phyloP scores from a whole-genome alignment of 2,888 invertebrate species.

The Lithophane leautieri region DNA sequence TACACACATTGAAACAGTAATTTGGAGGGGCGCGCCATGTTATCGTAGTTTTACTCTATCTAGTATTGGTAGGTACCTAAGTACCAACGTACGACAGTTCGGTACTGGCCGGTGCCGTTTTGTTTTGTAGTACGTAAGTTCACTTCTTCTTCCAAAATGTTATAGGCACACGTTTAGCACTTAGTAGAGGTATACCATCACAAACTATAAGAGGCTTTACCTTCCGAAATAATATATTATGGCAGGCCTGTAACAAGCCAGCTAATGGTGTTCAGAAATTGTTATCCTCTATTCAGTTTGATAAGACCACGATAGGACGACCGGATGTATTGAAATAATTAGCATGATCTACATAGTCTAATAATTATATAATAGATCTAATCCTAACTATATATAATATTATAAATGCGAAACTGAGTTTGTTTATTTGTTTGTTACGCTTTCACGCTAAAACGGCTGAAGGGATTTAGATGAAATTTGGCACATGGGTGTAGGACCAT shows the following conservation, averaged over 20 bases:
- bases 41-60: too few species aligned
- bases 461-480: too few species aligned
- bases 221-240: constrained; percentile 1
- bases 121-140: background rate
- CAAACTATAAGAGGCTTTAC: background rate
- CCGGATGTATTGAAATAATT: too few species aligned
- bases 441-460: too few species aligned
- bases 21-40: too few species aligned
- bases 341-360: too few species aligned
- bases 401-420: too few species aligned
- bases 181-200: background rate
- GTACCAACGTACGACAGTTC: background rate
- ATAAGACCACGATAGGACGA: background rate
- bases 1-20: too few species aligned
- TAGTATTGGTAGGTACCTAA: background rate
- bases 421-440: too few species aligned
- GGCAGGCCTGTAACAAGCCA: background rate
- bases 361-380: too few species aligned
- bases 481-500: too few species aligned
- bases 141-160: background rate
- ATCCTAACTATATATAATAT: too few species aligned
- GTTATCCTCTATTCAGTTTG: background rate
- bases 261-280: background rate
- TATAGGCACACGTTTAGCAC: background rate
- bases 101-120: background rate